These are phyloP conservation scores for Dichetophora obliterata DNA, from an alignment of 2,888 invertebrate genomes.

Conservation along the genomic window DNA sequence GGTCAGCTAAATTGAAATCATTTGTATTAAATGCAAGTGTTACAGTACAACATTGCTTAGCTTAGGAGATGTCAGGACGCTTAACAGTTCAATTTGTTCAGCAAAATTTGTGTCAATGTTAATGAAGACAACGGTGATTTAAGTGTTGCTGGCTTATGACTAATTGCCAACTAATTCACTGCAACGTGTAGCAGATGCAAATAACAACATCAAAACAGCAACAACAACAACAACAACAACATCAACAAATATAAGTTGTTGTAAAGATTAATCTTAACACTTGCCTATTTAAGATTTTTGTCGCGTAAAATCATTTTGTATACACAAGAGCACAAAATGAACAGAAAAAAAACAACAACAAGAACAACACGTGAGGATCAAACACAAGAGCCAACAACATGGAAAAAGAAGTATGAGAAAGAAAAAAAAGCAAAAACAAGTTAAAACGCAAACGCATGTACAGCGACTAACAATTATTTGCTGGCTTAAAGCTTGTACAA, in stretches of 20 bases:
- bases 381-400: background rate
- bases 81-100: background rate
- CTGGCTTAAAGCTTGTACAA: background rate
- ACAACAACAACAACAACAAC: conserved; percentile 16
- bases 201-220: conserved; percentile 34
- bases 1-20: no score
- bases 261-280: conserved; percentile 51
- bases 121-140: background rate
- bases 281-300: conserved; percentile 53
- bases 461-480: background rate
- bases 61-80: background rate
- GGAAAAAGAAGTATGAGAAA: background rate
- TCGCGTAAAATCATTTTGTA: conserved; percentile 47
- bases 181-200: conserved; percentile 35
- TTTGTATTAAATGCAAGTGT: no score
- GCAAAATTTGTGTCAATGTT: background rate
- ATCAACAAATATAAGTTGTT: conserved; percentile 30
- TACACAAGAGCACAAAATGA: background rate
- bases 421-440: background rate
- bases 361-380: background rate
- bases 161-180: conserved; percentile 51
- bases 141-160: conserved; percentile 45
- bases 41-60: no score
- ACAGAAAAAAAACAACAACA: background rate
- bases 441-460: conserved; percentile 11